phyloP scores from a whole-genome alignment of 2,113 vertebrate species.

The Catharus minimus region DNA sequence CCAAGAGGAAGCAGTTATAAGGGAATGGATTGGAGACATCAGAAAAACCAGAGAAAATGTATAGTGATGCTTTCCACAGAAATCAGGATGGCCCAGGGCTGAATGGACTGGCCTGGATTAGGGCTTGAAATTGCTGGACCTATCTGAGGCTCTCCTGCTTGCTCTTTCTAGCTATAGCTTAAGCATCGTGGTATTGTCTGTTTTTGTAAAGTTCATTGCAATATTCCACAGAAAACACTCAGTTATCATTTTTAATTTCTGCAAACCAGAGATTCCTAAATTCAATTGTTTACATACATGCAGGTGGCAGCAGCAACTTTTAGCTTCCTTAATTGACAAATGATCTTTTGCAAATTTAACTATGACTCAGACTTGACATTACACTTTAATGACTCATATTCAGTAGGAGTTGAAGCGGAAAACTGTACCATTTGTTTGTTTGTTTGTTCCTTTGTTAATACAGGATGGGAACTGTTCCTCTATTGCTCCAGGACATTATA shows the following conservation, averaged over 20 bases:
- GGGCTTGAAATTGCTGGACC: not conserved
- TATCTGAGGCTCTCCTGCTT: not conserved
- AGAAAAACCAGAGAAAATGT: not conserved
- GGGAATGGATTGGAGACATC: not conserved
- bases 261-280: not conserved
- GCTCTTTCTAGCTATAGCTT: not conserved
- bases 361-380: constrained; percentile 9
- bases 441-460: not conserved
- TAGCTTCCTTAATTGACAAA: constrained; percentile 10
- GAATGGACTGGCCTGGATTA: not conserved
- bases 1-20: not conserved
- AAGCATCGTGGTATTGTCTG: not conserved
- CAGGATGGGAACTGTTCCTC: not conserved
- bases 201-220: not conserved
- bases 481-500: not conserved
- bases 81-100: not conserved
- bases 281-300: constrained; percentile 1
- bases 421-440: not conserved
- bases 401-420: not conserved
- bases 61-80: not conserved
- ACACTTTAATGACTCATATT: constrained; percentile 10
- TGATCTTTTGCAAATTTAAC: constrained; percentile 15
- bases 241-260: not conserved
- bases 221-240: not conserved
- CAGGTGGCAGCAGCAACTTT: constrained; percentile 22